Evolutionary conservation across 1,140 invertebrate genomes (phyloP), one percentile per base, ranked within the genome.

Genomic region (Bombus haemorrhoidalis): DNA sequence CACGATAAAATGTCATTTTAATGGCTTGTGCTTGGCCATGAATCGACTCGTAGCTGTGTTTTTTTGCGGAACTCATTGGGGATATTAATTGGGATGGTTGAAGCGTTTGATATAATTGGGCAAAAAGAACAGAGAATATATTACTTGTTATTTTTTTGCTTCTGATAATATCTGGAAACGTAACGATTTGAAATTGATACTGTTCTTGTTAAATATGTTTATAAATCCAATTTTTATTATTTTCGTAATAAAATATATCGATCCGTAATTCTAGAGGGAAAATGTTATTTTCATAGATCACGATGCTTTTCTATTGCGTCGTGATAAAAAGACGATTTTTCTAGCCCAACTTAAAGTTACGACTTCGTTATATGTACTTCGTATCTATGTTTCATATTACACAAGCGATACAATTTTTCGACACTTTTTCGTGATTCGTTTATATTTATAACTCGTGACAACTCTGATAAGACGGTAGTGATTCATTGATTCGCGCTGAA

Each of bases 1-100:
- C 32, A 34, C 32, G 47, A 73, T 81, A 62, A 81, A 81, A 62
- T 75, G 79, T 64, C 28, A 74, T 73, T 39, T 74, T 62, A 74
- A 82, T 62, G 72, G 71, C 37, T 43, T 15, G 37, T 59, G 68
- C 37, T 32, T 37, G 37, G 25, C 37, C 22, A 64, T 75, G 43
- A 53, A 34, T 78, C 62, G 62, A 28, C 5, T 28, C 25, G 41
- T 25, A 12, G 6, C 1, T 28, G 18, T 12, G 34, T 53, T 83
- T 75, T 75, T 76, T 81, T 41, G 13, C n/a, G 6, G 5, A 25
- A 32, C 9, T 37, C 10, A 53, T 18, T 62, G n/a, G 25, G 22
- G 32, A 62, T 64, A 62, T 39, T 75, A 75, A 82, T 82, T 75
- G 71, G 25, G 15, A n/a, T 28, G n/a, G 32, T 47, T 47, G 22